A percentile compares a stretch with the other conserved stretches of the same genome.
Conservation (phyloP, 1,140 invertebrate genomes). For the Cherax quadricarinatus region DNA sequence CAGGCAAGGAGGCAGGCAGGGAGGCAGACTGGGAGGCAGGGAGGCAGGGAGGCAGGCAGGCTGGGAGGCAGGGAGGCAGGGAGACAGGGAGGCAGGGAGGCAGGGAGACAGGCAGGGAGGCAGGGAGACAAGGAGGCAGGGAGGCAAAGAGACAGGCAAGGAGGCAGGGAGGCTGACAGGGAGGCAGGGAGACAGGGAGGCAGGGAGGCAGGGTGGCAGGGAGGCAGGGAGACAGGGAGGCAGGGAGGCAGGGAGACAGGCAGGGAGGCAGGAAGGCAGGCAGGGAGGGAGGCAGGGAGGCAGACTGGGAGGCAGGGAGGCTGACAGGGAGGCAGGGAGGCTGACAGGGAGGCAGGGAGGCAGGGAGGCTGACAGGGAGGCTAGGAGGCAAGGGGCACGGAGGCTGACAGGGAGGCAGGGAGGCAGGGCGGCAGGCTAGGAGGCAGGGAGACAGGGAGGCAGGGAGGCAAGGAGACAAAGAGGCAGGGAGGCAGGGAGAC, state of each 20-base stretch:
- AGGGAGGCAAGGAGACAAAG: background rate
- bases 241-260: background rate
- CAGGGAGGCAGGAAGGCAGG: background rate
- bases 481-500: background rate
- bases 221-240: background rate
- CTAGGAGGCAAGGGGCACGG: background rate
- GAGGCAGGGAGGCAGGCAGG: background rate
- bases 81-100: too few species aligned
- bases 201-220: background rate
- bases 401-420: background rate
- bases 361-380: background rate
- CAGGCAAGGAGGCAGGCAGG: background rate
- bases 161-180: too few species aligned
- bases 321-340: background rate
- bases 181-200: too few species aligned
- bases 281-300: background rate
- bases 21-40: too few species aligned
- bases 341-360: background rate
- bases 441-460: background rate
- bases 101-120: too few species aligned
- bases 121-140: too few species aligned
- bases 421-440: background rate
- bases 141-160: too few species aligned
- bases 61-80: too few species aligned
- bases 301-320: too few species aligned